Percentiles rank a stretch among this genome's conserved stretches.
Evolutionary conservation across 2,113 vertebrate genomes (phyloP).

Genomic region (Crotalus helleri): DNA sequence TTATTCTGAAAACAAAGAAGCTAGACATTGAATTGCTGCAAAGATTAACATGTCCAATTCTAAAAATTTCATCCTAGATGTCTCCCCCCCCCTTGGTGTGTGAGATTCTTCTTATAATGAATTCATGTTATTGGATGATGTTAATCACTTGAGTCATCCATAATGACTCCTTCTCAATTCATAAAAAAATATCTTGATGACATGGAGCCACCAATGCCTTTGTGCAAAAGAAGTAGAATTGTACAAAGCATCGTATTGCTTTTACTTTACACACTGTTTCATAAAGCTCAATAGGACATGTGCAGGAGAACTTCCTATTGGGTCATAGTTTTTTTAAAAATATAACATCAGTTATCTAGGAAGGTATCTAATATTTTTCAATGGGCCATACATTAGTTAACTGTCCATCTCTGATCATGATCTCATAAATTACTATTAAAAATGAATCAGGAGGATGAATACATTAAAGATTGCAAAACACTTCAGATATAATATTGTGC

Average conservation of each 20-base stretch:
- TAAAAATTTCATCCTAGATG: background rate
- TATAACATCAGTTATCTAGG: background rate
- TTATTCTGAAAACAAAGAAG: background rate
- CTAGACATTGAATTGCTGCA: no score
- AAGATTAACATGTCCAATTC: background rate
- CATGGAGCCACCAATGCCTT: background rate
- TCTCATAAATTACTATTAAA: no score
- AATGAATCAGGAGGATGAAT: no score
- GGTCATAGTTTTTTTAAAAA: background rate
- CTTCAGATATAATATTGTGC: no score
- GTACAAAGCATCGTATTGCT: background rate
- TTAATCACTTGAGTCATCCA: background rate
- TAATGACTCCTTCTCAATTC: background rate
- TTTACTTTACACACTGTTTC: background rate
- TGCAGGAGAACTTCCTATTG: background rate
- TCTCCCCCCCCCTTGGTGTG: background rate
- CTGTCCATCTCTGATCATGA: background rate
- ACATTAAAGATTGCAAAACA: no score
- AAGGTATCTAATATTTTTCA: background rate
- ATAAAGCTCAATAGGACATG: background rate
- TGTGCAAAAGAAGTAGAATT: background rate
- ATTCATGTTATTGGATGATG: background rate
- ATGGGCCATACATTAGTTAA: background rate
- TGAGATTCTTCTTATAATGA: background rate
- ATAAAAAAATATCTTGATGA: background rate